Evolutionary conservation across 2,797 vertebrate genomes (phyloP).

Genomic region (Halcyon leucocephala): DNA sequence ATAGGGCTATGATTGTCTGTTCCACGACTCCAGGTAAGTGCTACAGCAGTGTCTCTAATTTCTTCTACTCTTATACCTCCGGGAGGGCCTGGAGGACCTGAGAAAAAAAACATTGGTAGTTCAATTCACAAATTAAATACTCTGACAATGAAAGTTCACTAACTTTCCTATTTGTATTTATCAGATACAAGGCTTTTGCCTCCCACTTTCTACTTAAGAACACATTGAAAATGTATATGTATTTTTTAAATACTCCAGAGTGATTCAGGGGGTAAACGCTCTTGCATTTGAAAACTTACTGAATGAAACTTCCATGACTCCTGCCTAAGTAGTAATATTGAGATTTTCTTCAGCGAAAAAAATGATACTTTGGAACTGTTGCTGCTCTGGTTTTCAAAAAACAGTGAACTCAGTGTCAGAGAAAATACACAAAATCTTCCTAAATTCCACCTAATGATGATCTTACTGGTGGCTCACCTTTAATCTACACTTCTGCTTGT

Average conservation of each 20-base stretch:
- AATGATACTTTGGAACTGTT: background rate
- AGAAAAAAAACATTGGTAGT: background rate
- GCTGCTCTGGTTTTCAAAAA: background rate
- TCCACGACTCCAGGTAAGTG: conserved; percentile 92
- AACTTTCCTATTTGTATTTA: background rate
- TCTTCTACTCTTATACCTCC: conserved; percentile 90
- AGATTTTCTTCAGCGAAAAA: background rate
- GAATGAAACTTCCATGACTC: background rate
- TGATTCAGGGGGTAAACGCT: background rate
- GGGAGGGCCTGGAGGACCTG: conserved; percentile 94
- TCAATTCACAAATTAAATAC: background rate
- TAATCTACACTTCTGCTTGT: background rate
- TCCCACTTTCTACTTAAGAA: background rate
- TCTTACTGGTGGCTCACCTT: background rate
- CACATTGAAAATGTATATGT: background rate
- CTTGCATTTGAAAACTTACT: background rate
- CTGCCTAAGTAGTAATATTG: background rate
- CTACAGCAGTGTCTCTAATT: conserved; percentile 84
- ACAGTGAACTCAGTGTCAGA: background rate
- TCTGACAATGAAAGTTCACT: background rate
- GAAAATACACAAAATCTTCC: background rate
- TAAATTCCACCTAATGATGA: background rate
- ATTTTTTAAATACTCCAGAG: background rate
- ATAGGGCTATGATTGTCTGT: conserved; percentile 97
- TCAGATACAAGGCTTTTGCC: background rate